Base-by-base conservation (phyloP, 2,797 vertebrate genomes). In the Peromyscus melanophrys region DNA sequence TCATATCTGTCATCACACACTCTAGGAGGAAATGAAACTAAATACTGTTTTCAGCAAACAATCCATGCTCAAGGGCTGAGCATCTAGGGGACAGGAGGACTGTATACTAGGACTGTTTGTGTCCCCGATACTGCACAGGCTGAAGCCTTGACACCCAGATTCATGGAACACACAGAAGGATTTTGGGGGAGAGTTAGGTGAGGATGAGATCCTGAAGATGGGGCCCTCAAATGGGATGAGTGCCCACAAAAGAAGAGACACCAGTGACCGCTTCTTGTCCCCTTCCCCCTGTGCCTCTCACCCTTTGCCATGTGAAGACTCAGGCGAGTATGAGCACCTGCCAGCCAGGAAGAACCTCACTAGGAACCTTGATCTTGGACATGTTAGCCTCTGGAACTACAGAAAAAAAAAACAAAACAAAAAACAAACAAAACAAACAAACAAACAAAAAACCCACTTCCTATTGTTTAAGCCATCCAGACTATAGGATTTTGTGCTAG, bases 21-120 rank as follows among this genome's bases (percentile, higher is more conserved):
- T 83, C 78, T 19, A 89, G 52, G 55, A 34, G 52, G 7, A 86
- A 69, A 86, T 34, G 8, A 93, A 78, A 46, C 5, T 86, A 89
- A 90, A 87, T 85, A 91, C 71, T 78, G 61, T 7, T 49, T 21
- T 96, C 93, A 90, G 23, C 65, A 80, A 49, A 88, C 76, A 92
- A 89, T 63, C 19, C 81, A 93, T 88, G 76, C 25, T 87, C 37
- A 76, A 52, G 67, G 31, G 52, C 61, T 94, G 63, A 93, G 43
- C 40, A 75, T 49, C 34, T 65, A 57, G n/a, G 23, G 12, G 1
- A 65, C 57, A 40, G 29, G 25, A 75, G 43, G n/a, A 59, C n/a
- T 49, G 34, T 34, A 2, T 29, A 29, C 67, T 93, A 81, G 67
- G 34, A 85, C 55, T 82, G 29, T 89, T 14, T 84, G 34, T 57